Evolutionary conservation across 2,797 vertebrate species (phyloP).

Genomic region (Calcarius lapponicus): DNA sequence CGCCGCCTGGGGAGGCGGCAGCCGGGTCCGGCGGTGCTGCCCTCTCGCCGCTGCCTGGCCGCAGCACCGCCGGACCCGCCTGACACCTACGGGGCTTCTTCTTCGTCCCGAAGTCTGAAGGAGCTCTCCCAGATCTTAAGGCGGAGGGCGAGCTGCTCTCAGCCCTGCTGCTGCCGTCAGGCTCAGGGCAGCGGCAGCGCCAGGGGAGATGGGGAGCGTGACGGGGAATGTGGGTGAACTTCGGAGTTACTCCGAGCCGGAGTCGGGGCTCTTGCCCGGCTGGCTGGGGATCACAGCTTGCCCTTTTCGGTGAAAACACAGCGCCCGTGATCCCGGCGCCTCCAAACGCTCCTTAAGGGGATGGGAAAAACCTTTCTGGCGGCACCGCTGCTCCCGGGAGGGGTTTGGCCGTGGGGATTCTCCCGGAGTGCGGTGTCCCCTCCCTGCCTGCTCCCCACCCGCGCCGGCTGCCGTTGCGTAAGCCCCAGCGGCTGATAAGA

Average conservation of each 20-base stretch:
- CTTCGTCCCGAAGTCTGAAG: background rate
- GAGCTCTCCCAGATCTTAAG: background rate
- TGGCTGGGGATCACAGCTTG: background rate
- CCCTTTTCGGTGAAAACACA: background rate
- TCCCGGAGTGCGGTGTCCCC: background rate
- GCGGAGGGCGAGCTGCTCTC: background rate
- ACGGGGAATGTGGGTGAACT: background rate
- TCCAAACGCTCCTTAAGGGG: background rate
- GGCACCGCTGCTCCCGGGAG: background rate
- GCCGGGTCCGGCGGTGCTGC: background rate
- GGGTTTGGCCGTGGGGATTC: background rate
- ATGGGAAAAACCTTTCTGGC: background rate
- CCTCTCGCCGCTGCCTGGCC: too few relatives aligned
- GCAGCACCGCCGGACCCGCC: background rate
- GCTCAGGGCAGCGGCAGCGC: background rate
- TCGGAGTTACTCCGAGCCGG: background rate
- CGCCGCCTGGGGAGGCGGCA: background rate
- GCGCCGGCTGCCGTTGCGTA: conserved; percentile 52
- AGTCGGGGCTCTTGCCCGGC: background rate
- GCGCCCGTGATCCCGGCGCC: background rate
- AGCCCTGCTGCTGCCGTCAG: background rate
- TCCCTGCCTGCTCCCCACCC: background rate
- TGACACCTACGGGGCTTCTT: background rate
- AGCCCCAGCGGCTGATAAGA: conserved; percentile 38
- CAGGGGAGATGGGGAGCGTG: background rate